phyloP scores from a whole-genome alignment of 2,113 vertebrate species.

The Lampris incognitus region DNA sequence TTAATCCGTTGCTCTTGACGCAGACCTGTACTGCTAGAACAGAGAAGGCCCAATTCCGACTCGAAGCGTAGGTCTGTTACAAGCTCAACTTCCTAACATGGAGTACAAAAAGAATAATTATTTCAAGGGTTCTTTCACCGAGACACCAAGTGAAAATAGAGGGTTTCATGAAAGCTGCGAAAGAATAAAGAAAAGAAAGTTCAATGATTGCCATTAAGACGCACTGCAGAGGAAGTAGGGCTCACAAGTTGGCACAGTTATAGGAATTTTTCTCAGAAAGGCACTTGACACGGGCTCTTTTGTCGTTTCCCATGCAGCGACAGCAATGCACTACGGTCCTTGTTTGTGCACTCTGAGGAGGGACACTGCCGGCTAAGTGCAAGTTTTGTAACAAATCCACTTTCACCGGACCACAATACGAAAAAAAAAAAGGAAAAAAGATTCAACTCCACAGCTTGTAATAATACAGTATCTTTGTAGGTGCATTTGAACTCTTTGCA shows the following conservation, averaged over 20 bases:
- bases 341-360: conserved; percentile 69
- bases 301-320: conserved; percentile 67
- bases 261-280: conserved; percentile 72
- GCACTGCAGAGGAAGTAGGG: conserved; percentile 75
- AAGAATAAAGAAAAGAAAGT: conserved; percentile 24
- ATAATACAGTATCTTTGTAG: conserved; percentile 41
- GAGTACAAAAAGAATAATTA: conserved; percentile 32
- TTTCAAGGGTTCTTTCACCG: conserved; percentile 19
- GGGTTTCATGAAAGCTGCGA: conserved; percentile 39
- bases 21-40: conserved; percentile 67
- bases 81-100: conserved; percentile 41
- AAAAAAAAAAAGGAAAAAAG: neutral
- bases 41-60: conserved; percentile 45
- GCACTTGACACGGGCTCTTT: conserved; percentile 76
- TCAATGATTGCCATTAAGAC: conserved; percentile 79
- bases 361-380: conserved; percentile 67
- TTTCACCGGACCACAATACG: conserved; percentile 36
- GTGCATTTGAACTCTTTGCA: conserved; percentile 30
- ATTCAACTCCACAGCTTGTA: conserved; percentile 50
- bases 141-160: conserved; percentile 49
- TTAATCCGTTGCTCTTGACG: conserved; percentile 44
- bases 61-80: conserved; percentile 47
- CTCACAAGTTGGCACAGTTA: conserved; percentile 80
- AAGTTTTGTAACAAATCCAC: conserved; percentile 64
- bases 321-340: conserved; percentile 71